phyloP scores from a whole-genome alignment of 2,797 vertebrate genomes.

The Pipistrellus pygmaeus region DNA sequence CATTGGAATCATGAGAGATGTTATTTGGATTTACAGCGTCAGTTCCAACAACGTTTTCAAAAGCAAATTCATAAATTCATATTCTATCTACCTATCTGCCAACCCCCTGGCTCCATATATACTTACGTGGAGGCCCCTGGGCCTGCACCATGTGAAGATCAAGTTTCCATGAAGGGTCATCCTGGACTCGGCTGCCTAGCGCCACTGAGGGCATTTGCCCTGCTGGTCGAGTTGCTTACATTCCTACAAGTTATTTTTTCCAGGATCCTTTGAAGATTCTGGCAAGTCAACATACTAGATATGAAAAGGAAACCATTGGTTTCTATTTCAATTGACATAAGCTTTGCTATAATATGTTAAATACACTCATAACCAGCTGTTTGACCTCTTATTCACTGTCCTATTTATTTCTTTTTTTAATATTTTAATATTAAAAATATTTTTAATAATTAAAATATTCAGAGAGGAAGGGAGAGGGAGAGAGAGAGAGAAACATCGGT shows the following conservation, averaged over 20 bases:
- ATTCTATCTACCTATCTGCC: neutral
- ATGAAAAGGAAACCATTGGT: neutral
- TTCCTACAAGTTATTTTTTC: neutral
- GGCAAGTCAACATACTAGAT: neutral
- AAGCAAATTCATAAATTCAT: neutral
- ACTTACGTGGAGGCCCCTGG: neutral
- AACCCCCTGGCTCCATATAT: no score
- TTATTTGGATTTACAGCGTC: neutral
- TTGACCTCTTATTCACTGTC: neutral
- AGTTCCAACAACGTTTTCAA: neutral
- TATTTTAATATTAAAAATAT: no score
- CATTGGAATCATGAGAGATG: neutral
- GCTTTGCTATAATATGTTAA: neutral
- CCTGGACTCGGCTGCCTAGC: neutral
- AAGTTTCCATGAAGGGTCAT: neutral
- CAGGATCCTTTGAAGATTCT: neutral
- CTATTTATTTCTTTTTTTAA: neutral
- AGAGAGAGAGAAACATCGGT: no score
- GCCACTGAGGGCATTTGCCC: neutral
- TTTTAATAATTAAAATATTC: no score
- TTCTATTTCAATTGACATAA: constrained; percentile 15
- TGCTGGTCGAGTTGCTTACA: neutral
- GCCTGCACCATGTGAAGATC: neutral
- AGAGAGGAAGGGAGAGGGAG: no score
- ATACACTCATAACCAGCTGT: neutral